Evolutionary conservation across 2,797 vertebrate genomes (phyloP), one percentile per base, ranked within the genome.

Genomic region (Brotogeris chrysoptera): DNA sequence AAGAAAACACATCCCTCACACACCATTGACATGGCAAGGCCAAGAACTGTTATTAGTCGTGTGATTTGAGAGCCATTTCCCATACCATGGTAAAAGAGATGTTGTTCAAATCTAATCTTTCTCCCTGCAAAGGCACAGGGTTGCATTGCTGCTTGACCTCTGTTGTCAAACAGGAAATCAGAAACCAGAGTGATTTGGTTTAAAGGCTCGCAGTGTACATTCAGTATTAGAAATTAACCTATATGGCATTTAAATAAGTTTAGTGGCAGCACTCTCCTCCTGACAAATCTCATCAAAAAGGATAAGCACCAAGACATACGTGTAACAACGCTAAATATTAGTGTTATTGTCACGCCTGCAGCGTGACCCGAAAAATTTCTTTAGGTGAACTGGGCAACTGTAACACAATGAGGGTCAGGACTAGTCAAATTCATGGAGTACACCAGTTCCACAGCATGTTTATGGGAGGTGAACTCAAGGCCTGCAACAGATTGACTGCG

Each of bases 201-300:
- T n/a, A n/a, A n/a, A 34, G 3, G 9, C 23, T 82, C 18, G 32
- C 13, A 21, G 1, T 4, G 9, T 53, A 71, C 3, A 0, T 13
- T 55, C 25, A 47, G 9, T 17, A 66, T 46, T 57, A 82, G 32
- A 57, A 70, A 41, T 57, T 55, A 74, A 68, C 13, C 5, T 14
- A 3, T 16, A 55, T 21, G 44, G 41, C 13, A 44, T 57, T 53
- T 57, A 74, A 60, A 74, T 28, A n/a, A n/a, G 34, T 10, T 71
- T 43, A 52, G 27, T 25, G 34, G 34, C 25, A 64, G 34, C 7
- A 4, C 27, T 46, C 18, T 66, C 9, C 7, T 59, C 74, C 52
- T 38, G 34, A 41, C 18, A 53, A 39, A 16, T 55, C 23, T 60
- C 74, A 73, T 20, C 9, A 43, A 39, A 57, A 89, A 9, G 11